Percentiles rank a stretch among this genome's conserved stretches.
These are phyloP conservation scores for Plutella xylostella DNA, from an alignment of 2,888 invertebrate species.

Conservation along the genomic window DNA sequence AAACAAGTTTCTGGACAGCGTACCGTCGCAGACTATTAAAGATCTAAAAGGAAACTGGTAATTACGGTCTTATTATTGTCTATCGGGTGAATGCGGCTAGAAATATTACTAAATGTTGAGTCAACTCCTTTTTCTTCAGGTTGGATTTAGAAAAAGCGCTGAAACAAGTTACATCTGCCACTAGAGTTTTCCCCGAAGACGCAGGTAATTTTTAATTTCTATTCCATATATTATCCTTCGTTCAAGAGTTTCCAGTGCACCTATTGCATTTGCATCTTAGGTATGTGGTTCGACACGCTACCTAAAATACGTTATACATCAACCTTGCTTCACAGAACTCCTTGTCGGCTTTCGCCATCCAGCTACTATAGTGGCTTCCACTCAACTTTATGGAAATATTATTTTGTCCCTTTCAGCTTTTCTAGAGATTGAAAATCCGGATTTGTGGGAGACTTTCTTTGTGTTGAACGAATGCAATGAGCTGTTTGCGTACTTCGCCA, in stretches of 20 bases:
- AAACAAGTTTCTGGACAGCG: constrained; percentile 77
- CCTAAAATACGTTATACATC: too few relatives aligned
- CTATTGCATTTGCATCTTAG: too few relatives aligned
- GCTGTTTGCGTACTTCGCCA: constrained; percentile 83
- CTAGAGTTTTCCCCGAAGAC: constrained; percentile 66
- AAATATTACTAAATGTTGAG: too few relatives aligned
- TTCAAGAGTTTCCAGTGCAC: too few relatives aligned
- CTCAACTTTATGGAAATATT: too few relatives aligned
- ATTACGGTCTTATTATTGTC: not conserved
- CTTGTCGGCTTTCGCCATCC: too few relatives aligned
- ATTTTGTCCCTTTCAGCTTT: constrained; percentile 72
- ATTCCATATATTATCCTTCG: too few relatives aligned
- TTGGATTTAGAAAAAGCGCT: constrained; percentile 72
- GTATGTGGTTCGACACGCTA: too few relatives aligned
- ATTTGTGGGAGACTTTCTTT: constrained; percentile 66
- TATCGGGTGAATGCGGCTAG: too few relatives aligned
- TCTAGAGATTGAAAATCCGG: constrained; percentile 72
- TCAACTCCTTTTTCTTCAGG: constrained; percentile 25
- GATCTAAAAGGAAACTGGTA: constrained; percentile 73
- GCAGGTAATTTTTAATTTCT: constrained; percentile 62
- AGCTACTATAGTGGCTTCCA: too few relatives aligned
- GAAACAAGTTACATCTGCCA: constrained; percentile 71
- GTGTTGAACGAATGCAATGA: constrained; percentile 83
- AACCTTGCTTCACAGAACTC: too few relatives aligned
- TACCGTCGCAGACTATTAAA: constrained; percentile 68